Evolutionary conservation across 2,113 vertebrate species (phyloP), one percentile per base, ranked within the genome.

Genomic region (Cynopterus brachyotis): DNA sequence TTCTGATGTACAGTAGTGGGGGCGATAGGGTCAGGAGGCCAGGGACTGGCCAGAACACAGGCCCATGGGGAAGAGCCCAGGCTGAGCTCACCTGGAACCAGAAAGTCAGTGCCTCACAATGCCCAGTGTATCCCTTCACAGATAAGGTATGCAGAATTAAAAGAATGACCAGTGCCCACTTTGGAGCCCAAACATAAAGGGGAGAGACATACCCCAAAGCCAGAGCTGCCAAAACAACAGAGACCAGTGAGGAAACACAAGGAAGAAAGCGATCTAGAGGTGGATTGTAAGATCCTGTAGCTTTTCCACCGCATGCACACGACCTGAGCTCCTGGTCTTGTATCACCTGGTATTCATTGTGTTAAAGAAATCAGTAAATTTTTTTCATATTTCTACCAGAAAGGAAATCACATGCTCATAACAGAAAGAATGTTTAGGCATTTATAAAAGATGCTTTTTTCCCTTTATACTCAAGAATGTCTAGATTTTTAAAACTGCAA

Each of bases 41-140:
- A 47, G 35, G 7, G 7, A 16, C 30, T 59, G n/a, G 10, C 1
- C 3, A 35, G 17, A 59, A 78, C 15, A 7, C 6, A 42, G 13
- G 4, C 6, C 32, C 3, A 13, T 0, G 3, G 26, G 4, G 55
- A 1, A 70, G 19, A 53, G 19, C 12, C 6, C 45, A 72, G 20
- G 7, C 3, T n/a, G 19, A 92, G 32, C 6, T 53, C 62, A 60
- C 7, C 22, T 0, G 1, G 1, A 69, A 17, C 16, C 5, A 76
- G 53, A 19, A 30, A 62, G 24, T n/a, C 50, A 47, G 7, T 3
- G 30, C 3, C 7, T 3, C 0, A 10, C 17, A 4, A 9, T 5
- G 62, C 37, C 11, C 16, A 11, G 3, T 1, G 0, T 7, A 59
- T 37, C n/a, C 11, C 7, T 60, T 72, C 22, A 26, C 2, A 35